Conservation (phyloP, 2,797 vertebrate species). For the Acipenser ruthenus region DNA sequence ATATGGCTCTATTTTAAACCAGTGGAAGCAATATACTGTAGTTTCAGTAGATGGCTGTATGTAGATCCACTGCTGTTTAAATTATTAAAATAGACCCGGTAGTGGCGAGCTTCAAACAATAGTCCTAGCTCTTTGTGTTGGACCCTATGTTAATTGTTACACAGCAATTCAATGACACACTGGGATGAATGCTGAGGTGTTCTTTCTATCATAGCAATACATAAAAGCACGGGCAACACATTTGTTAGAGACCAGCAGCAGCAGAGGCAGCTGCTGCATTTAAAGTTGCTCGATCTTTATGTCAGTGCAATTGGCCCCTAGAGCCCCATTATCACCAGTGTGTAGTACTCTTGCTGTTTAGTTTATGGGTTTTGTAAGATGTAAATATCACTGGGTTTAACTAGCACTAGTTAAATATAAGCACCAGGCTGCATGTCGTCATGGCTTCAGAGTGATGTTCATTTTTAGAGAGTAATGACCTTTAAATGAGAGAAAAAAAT, state of each 20-base stretch:
- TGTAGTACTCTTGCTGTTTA: slow-evolving; percentile 12
- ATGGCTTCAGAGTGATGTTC: slow-evolving; percentile 8
- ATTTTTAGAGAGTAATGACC: slow-evolving; percentile 12
- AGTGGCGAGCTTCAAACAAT: no score
- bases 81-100: no score
- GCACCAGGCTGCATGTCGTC: background rate
- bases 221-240: slow-evolving; percentile 15
- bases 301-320: slow-evolving; percentile 13
- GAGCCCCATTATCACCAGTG: slow-evolving; percentile 16
- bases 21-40: no score
- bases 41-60: no score
- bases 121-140: no score
- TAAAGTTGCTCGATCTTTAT: slow-evolving; percentile 17
- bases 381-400: slow-evolving; percentile 12
- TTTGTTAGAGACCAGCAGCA: slow-evolving; percentile 13
- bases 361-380: slow-evolving; percentile 12
- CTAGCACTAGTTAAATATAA: slow-evolving; percentile 9
- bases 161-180: slow-evolving; percentile 7
- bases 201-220: slow-evolving; percentile 12
- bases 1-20: no score
- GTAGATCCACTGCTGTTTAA: no score
- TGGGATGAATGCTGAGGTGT: slow-evolving; percentile 2
- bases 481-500: slow-evolving; percentile 2
- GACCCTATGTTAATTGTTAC: slow-evolving; percentile 1
- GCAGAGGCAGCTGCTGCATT: slow-evolving; percentile 16